Conservation (phyloP, 2,113 vertebrate genomes). For the Megaptera novaeangliae region DNA sequence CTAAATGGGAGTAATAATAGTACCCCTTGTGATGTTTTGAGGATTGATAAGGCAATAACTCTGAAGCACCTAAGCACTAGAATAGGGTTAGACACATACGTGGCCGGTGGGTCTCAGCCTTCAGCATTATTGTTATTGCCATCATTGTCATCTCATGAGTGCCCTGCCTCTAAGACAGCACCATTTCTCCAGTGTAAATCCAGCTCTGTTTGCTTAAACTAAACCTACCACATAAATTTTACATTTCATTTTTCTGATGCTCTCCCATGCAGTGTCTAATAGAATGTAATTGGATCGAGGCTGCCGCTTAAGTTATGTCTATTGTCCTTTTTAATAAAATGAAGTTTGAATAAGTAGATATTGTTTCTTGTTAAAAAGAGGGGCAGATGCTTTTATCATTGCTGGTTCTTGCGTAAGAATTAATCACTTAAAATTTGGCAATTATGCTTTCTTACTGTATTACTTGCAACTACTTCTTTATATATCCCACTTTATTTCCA, state of each 20-base stretch:
- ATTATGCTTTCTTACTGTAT: background rate
- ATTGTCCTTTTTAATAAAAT: slow-evolving; percentile 2
- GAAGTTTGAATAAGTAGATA: background rate
- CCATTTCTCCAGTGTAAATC: background rate
- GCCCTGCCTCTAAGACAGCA: background rate
- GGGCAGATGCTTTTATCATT: background rate
- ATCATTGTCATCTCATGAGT: background rate
- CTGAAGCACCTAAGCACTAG: too few species aligned
- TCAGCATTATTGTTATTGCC: background rate
- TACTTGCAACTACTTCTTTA: background rate
- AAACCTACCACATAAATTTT: background rate
- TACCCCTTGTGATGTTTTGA: background rate
- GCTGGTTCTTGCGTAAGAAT: background rate
- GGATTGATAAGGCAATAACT: background rate
- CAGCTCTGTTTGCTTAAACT: background rate
- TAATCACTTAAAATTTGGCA: background rate
- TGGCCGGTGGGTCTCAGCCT: background rate
- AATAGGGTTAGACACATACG: background rate
- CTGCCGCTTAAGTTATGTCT: background rate
- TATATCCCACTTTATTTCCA: background rate
- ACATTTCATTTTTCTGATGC: background rate
- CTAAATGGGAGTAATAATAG: too few species aligned
- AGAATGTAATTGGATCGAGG: background rate
- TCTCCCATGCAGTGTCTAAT: background rate
- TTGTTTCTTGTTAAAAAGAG: background rate